These are phyloP conservation scores for Sitta carolinensis DNA, from an alignment of 2,797 vertebrate species.

Conservation along the genomic window DNA sequence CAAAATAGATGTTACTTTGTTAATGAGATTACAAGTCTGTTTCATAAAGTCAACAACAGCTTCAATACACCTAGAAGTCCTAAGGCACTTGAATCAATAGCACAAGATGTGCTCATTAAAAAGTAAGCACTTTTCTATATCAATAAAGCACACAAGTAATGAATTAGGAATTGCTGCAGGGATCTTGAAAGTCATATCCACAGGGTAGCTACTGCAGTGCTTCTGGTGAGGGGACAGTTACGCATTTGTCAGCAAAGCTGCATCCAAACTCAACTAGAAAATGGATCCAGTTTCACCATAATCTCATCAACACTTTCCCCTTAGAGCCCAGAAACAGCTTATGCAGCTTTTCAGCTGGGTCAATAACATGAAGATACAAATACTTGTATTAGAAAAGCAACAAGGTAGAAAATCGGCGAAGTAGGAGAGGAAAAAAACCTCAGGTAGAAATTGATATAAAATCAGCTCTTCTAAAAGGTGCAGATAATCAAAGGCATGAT, in stretches of 20 bases:
- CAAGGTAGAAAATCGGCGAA: background rate
- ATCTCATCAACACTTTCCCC: background rate
- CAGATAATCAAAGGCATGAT: background rate
- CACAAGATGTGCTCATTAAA: background rate
- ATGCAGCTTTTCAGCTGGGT: background rate
- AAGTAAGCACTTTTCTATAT: slow-evolving; percentile 8
- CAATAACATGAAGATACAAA: background rate
- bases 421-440: fast-evolving
- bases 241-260: background rate
- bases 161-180: background rate
- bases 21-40: slow-evolving; percentile 33
- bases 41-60: slow-evolving; percentile 2
- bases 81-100: slow-evolving; percentile 21
- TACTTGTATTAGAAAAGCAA: background rate
- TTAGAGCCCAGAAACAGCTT: background rate
- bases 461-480: background rate
- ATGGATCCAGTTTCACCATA: background rate
- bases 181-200: background rate
- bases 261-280: background rate
- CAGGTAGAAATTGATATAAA: background rate
- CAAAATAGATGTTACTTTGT: slow-evolving; percentile 23
- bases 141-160: background rate
- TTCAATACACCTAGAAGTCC: background rate
- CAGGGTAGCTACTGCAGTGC: background rate
- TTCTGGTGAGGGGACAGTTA: background rate